A percentile compares a stretch with the other conserved stretches of the same genome.
These are phyloP conservation scores for Corythornis cristatus DNA, from an alignment of 2,113 vertebrate species.

Conservation along the genomic window DNA sequence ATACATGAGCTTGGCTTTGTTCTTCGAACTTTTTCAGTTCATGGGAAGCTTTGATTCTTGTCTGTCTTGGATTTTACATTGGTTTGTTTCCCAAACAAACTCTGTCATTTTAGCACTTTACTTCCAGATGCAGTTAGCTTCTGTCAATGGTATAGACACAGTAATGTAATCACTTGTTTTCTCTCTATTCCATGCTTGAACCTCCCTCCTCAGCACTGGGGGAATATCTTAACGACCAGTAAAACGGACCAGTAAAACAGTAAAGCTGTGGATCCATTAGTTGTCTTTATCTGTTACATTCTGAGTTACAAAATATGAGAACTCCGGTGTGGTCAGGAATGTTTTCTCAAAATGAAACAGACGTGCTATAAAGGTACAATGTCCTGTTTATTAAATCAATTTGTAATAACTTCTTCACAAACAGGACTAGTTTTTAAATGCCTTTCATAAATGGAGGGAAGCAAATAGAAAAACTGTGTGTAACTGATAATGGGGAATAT, in stretches of 20 bases:
- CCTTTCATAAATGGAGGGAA: not conserved
- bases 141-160: not conserved
- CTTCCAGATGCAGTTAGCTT: not conserved
- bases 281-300: not conserved
- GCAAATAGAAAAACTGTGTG: not conserved
- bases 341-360: not conserved
- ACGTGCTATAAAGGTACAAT: not conserved
- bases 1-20: not conserved
- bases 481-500: not conserved
- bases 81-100: not conserved
- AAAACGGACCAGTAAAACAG: not conserved
- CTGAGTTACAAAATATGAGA: not conserved
- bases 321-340: not conserved
- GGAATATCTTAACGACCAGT: not conserved
- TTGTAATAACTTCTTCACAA: not conserved
- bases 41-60: not conserved
- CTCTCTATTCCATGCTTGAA: not conserved
- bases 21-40: not conserved
- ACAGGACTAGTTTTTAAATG: not conserved
- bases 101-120: not conserved
- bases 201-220: rapidly evolving
- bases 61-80: not conserved
- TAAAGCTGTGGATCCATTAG: not conserved
- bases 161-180: not conserved
- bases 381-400: not conserved